These are phyloP conservation scores for Yponomeuta cagnagella DNA, from an alignment of 2,888 invertebrate genomes.

Conservation along the genomic window DNA sequence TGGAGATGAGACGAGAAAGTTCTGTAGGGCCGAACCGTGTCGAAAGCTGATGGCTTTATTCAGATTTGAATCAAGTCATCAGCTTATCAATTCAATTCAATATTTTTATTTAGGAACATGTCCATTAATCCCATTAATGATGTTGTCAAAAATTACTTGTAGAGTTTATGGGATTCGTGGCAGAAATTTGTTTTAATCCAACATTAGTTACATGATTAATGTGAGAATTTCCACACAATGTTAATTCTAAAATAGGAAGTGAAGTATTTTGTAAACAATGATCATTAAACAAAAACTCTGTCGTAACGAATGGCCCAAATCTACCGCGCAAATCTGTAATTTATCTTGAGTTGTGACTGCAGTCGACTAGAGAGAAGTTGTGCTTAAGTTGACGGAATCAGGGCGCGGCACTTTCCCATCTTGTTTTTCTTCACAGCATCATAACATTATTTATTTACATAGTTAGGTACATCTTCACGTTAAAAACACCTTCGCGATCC, in stretches of 20 bases:
- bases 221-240: not conserved
- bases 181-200: not conserved
- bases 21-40: not conserved
- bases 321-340: not conserved
- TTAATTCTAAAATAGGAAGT: not conserved
- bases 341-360: not conserved
- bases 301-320: not conserved
- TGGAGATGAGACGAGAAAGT: conserved; percentile 1
- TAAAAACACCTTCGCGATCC: not conserved
- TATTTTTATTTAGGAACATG: too few relatives aligned
- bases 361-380: not conserved
- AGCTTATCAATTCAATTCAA: not conserved
- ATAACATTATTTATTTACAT: not conserved
- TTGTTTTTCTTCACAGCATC: not conserved
- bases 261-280: conserved; percentile 1
- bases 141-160: too few relatives aligned
- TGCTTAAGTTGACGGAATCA: not conserved
- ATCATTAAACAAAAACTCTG: not conserved
- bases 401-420: not conserved
- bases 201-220: not conserved
- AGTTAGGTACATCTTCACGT: not conserved
- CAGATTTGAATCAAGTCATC: not conserved
- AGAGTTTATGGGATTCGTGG: too few relatives aligned
- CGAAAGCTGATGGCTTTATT: not conserved
- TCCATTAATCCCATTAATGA: not conserved